Evolutionary conservation across 2,888 invertebrate species (phyloP).

Genomic region (Spatulosminthurus flaviceps): DNA sequence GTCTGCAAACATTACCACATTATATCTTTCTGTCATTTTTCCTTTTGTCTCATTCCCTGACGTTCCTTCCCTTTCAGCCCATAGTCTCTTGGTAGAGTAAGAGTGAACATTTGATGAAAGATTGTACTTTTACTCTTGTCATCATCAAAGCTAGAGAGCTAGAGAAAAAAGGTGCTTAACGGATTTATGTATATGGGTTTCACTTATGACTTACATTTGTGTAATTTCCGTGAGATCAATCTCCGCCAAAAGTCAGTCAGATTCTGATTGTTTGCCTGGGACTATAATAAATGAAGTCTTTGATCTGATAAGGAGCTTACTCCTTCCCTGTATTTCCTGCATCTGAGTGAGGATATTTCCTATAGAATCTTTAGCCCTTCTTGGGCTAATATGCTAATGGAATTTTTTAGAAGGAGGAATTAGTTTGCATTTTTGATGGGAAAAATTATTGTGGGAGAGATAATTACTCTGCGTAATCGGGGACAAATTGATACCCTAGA

Average conservation of each 20-base stretch:
- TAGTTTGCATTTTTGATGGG: neutral
- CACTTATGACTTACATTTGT: conserved; percentile 25
- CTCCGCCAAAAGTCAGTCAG: conserved; percentile 19
- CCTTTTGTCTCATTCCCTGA: conserved; percentile 19
- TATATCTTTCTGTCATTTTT: conserved; percentile 31
- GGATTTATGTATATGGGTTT: conserved; percentile 7
- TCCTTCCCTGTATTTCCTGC: neutral
- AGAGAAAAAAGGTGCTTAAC: conserved; percentile 40
- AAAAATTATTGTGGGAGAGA: neutral
- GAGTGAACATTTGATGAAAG: neutral
- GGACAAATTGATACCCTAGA: neutral
- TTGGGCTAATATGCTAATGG: too few species aligned
- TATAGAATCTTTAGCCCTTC: too few species aligned
- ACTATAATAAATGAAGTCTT: conserved; percentile 12
- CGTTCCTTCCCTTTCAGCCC: neutral
- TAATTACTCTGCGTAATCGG: neutral
- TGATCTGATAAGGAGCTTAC: conserved; percentile 8
- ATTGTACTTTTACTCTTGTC: conserved; percentile 22
- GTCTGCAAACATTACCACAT: conserved; percentile 16
- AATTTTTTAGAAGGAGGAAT: neutral
- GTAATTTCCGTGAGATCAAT: conserved; percentile 43
- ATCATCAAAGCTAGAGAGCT: conserved; percentile 4
- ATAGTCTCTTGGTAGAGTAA: neutral
- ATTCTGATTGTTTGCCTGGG: neutral
- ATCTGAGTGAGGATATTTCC: too few species aligned